phyloP scores from a whole-genome alignment of 2,113 vertebrate species.

The Buteo buteo region DNA sequence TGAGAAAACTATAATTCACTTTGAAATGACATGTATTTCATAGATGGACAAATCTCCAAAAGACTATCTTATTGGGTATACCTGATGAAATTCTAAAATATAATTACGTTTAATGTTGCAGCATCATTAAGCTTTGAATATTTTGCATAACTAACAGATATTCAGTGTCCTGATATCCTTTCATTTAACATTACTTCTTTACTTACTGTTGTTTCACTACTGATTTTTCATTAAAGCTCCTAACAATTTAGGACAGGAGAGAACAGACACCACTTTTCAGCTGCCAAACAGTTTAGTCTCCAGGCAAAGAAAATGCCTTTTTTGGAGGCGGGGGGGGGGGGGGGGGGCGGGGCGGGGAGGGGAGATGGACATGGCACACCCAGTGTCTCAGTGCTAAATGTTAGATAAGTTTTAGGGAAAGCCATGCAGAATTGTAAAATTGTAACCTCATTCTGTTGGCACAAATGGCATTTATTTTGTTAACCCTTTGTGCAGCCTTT shows the following conservation, averaged over 20 bases:
- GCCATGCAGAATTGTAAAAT: no score
- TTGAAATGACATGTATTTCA: background rate
- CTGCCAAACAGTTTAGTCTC: background rate
- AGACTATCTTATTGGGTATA: background rate
- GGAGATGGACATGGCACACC: no score
- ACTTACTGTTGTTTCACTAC: background rate
- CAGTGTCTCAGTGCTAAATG: no score
- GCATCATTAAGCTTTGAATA: background rate
- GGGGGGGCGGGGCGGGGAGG: no score
- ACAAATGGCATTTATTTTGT: background rate
- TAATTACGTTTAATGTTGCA: background rate
- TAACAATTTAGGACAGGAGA: background rate
- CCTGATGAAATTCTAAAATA: background rate
- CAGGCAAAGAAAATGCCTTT: background rate
- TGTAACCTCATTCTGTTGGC: background rate
- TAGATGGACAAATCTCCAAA: background rate
- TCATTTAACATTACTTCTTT: background rate
- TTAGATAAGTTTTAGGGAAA: no score
- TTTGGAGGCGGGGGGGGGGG: no score
- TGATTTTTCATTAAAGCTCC: background rate
- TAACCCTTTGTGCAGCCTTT: background rate
- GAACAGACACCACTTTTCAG: background rate
- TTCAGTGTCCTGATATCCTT: background rate
- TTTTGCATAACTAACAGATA: background rate
- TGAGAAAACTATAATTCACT: background rate